phyloP scores from a whole-genome alignment of 2,113 vertebrate genomes.

The Polypterus bichir region DNA sequence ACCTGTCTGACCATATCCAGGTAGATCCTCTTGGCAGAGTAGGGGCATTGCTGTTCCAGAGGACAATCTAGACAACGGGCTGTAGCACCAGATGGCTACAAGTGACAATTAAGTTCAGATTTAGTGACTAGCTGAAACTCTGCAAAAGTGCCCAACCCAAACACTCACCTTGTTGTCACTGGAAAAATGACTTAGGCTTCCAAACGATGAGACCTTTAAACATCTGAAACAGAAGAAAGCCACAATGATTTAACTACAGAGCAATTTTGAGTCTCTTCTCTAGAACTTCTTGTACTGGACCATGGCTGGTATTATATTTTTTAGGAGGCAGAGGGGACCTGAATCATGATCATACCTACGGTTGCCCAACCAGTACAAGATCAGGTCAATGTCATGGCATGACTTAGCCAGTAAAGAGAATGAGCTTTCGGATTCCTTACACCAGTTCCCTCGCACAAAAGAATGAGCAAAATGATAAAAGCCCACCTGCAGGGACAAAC shows the following conservation, averaged over 20 bases:
- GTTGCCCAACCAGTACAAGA: slow-evolving; percentile 57
- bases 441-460: slow-evolving; percentile 68
- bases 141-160: neutral
- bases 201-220: slow-evolving; percentile 66
- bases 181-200: slow-evolving; percentile 57
- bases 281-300: neutral
- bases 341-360: slow-evolving; percentile 40
- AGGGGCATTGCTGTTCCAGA: slow-evolving; percentile 48
- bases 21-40: slow-evolving; percentile 65
- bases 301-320: neutral
- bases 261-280: neutral
- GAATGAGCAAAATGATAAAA: slow-evolving; percentile 72
- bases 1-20: slow-evolving; percentile 50
- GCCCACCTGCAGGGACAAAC: slow-evolving; percentile 47
- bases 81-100: slow-evolving; percentile 51
- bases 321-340: neutral
- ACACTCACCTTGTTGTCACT: slow-evolving; percentile 52
- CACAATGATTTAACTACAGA: neutral
- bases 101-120: too few relatives aligned
- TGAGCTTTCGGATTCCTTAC: slow-evolving; percentile 60
- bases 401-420: slow-evolving; percentile 65
- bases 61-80: slow-evolving; percentile 55
- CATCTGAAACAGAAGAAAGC: slow-evolving; percentile 41
- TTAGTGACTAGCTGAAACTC: too few relatives aligned
- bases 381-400: slow-evolving; percentile 67